A percentile compares a stretch with the other conserved stretches of the same genome.
Evolutionary conservation across 2,888 invertebrate species (phyloP).

Genomic region (Chymomyza procnemis): DNA sequence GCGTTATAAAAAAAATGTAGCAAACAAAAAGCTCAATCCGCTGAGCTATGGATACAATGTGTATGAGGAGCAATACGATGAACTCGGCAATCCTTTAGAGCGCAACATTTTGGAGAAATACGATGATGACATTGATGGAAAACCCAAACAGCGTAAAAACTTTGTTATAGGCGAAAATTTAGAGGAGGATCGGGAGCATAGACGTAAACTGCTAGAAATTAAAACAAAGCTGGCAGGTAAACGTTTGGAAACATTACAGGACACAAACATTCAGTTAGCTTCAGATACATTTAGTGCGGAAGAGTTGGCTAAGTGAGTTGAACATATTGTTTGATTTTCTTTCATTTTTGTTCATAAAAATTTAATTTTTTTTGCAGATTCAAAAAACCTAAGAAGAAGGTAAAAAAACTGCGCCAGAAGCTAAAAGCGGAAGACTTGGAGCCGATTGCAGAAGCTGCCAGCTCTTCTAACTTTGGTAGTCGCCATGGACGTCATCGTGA

Average conservation of each 20-base stretch:
- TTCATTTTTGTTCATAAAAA: neutral
- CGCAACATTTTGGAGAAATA: constrained; percentile 92
- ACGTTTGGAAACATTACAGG: constrained; percentile 86
- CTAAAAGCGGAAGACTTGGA: constrained; percentile 87
- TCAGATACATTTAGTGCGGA: constrained; percentile 92
- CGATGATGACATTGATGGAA: constrained; percentile 87
- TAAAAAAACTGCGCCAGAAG: constrained; percentile 84
- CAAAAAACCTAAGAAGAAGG: constrained; percentile 91
- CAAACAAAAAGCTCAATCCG: constrained; percentile 89
- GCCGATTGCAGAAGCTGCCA: constrained; percentile 73
- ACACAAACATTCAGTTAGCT: constrained; percentile 85
- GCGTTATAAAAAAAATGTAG: constrained; percentile 89
- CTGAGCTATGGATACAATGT: constrained; percentile 91
- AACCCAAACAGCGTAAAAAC: constrained; percentile 82
- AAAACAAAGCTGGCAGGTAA: constrained; percentile 83
- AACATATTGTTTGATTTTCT: neutral
- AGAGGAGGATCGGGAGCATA: constrained; percentile 80
- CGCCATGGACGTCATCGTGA: constrained; percentile 63
- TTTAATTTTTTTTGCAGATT: constrained; percentile 79
- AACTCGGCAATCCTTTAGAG: constrained; percentile 82
- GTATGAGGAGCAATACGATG: constrained; percentile 86
- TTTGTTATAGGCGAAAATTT: constrained; percentile 88
- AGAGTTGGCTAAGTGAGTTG: constrained; percentile 86
- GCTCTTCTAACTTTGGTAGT: constrained; percentile 72
- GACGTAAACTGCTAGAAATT: constrained; percentile 78